Base-by-base conservation (phyloP, 2,797 vertebrate genomes). In the Tachyglossus aculeatus region DNA sequence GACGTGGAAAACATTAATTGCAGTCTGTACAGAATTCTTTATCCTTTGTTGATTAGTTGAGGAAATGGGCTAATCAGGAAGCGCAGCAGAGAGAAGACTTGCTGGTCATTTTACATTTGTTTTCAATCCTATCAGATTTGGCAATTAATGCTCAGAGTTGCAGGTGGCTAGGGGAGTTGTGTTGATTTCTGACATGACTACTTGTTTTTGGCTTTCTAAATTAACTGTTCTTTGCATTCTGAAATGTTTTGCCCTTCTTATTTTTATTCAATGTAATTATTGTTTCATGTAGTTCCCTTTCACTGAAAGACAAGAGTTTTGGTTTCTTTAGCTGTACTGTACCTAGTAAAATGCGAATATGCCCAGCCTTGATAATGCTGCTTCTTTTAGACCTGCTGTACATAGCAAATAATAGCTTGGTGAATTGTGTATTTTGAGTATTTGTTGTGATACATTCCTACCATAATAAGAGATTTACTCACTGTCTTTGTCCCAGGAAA, bases 1-100 rank as follows among this genome's bases (percentile, higher is more conserved):
- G 94, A 51, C 90, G 89, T 87, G 94, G 93, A 88, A 94, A 94
- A 88, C 94, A 93, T 89, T 96, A 95, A 93, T 88, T 65, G 71
- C 82, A 69, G 80, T 86, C 87, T 69, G 71, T 75, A 82, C 85
- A 88, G 81, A 78, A 82, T 76, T 82, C 34, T 24, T 59, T 79
- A 21, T 31, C 61, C 82, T 71, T 80, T 73, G 21, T 74, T 83
- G 77, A 71, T 68, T 78, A 80, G 67, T 86, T 82, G 90, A 81
- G 80, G 84, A 87, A 75, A 69, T 73, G 84, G 59, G 85, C 72
- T 81, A 83, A 80, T 74, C 47, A 47, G 83, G 74, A 77, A 84
- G 71, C 54, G 88, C 57, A 77, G 75, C 83, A 70, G 82, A 82
- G 81, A 76, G 79, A 82, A 90, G 76, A 74, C 69, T 73, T 86